Evolutionary conservation across 2,888 invertebrate genomes (phyloP).

Genomic region (Unio pictorum): DNA sequence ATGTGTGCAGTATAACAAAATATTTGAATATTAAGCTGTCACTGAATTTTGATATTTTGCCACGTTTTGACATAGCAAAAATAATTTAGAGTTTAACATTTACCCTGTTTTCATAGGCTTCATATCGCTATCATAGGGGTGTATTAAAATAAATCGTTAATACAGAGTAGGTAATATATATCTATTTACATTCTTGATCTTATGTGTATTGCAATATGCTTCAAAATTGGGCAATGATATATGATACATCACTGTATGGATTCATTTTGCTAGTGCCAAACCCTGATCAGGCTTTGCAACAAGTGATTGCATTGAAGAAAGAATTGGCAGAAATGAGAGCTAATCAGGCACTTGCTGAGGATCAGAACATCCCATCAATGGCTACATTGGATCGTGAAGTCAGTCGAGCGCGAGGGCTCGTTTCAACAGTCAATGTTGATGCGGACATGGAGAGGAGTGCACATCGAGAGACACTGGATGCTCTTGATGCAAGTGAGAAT

Average conservation of each 20-base stretch:
- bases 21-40: too few relatives aligned
- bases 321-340: slow-evolving; percentile 70
- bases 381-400: slow-evolving; percentile 59
- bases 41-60: too few relatives aligned
- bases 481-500: slow-evolving; percentile 67
- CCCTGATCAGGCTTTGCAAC: slow-evolving; percentile 69
- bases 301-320: slow-evolving; percentile 69
- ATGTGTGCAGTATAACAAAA: too few relatives aligned
- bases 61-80: too few relatives aligned
- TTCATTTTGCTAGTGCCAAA: slow-evolving; percentile 60
- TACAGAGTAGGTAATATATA: too few relatives aligned
- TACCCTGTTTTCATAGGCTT: too few relatives aligned
- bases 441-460: slow-evolving; percentile 68
- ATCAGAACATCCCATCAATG: slow-evolving; percentile 43
- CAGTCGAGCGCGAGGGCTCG: slow-evolving; percentile 57
- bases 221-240: too few relatives aligned
- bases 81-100: too few relatives aligned
- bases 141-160: too few relatives aligned
- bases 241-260: not conserved
- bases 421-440: slow-evolving; percentile 52
- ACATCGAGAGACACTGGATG: slow-evolving; percentile 68
- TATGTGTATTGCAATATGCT: too few relatives aligned
- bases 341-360: slow-evolving; percentile 60
- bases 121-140: too few relatives aligned
- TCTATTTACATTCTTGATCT: too few relatives aligned